Percentiles rank a stretch among this genome's conserved stretches.
Evolutionary conservation across 2,113 vertebrate genomes (phyloP).

Genomic region (Hydropotes inermis): DNA sequence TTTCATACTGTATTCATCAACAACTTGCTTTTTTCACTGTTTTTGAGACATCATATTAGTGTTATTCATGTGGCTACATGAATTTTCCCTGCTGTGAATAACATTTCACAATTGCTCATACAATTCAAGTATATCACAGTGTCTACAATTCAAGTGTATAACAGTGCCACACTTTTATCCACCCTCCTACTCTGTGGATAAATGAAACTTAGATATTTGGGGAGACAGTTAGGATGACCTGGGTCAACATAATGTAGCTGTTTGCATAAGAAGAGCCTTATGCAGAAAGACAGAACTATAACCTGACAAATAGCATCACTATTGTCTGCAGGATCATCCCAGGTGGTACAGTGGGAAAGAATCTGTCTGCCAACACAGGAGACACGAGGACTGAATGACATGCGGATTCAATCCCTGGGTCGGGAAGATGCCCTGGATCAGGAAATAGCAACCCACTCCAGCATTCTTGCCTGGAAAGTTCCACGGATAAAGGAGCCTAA

Average conservation of each 20-base stretch:
- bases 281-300: not conserved
- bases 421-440: not conserved
- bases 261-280: not conserved
- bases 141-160: not conserved
- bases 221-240: not conserved
- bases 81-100: not conserved
- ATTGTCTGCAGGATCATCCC: not conserved
- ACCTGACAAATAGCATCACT: not conserved
- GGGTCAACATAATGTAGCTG: not conserved
- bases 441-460: not conserved
- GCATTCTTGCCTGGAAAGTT: not conserved
- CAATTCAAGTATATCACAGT: not conserved
- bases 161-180: not conserved
- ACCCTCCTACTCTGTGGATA: not conserved
- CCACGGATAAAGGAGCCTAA: not conserved
- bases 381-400: not conserved
- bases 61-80: not conserved
- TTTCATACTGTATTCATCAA: not conserved
- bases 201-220: not conserved
- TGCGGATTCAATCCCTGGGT: not conserved
- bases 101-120: not conserved
- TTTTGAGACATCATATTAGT: not conserved
- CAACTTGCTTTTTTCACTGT: not conserved
- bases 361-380: not conserved
- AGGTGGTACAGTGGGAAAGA: not conserved